Evolutionary conservation across 2,113 vertebrate species (phyloP).

Genomic region (Sturnus vulgaris): DNA sequence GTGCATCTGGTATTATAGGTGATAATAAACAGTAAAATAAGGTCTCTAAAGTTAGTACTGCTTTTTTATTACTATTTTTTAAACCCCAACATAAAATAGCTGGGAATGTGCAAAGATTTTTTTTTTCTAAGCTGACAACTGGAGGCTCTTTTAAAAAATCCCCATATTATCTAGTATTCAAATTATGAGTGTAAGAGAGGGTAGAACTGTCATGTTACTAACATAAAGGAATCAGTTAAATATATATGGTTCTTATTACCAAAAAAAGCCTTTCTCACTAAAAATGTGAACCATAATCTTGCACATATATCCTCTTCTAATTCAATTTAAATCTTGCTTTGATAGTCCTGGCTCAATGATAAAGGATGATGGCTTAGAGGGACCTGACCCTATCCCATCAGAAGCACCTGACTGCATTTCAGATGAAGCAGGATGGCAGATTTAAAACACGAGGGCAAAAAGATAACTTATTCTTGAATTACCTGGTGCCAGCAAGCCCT

Average conservation of each 20-base stretch:
- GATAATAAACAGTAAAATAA: neutral
- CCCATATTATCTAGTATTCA: neutral
- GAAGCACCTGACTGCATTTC: neutral
- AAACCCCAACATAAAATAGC: neutral
- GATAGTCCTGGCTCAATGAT: neutral
- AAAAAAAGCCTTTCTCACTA: neutral
- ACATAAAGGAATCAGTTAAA: neutral
- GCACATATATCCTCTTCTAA: neutral
- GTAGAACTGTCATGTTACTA: neutral
- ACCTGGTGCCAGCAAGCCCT: neutral
- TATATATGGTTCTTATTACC: neutral
- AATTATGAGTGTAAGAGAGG: neutral
- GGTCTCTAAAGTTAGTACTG: neutral
- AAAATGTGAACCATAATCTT: neutral
- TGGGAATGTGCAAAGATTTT: neutral
- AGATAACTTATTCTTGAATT: neutral
- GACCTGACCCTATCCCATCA: neutral
- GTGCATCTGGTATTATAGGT: neutral
- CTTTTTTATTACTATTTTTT: neutral
- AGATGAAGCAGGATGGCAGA: neutral
- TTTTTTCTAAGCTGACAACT: neutral
- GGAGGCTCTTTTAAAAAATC: neutral
- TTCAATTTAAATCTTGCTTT: neutral
- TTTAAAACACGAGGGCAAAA: neutral
- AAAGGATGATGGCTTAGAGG: neutral